Conservation (phyloP, 1,140 invertebrate species). For the Prorops nasuta region DNA sequence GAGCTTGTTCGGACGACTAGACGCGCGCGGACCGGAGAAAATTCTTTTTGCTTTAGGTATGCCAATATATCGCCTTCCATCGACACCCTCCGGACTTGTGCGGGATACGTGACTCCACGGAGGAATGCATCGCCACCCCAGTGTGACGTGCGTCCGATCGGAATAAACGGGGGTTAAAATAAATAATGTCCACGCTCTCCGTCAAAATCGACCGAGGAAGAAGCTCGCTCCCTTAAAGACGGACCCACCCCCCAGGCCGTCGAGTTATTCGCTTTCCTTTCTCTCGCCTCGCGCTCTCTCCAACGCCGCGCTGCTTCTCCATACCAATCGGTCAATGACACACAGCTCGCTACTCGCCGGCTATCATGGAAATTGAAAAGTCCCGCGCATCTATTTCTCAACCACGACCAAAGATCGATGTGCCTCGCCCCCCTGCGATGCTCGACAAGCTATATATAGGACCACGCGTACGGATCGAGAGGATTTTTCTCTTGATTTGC, state of each 20-base stretch:
- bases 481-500: not conserved
- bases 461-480: no score
- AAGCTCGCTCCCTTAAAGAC: not conserved
- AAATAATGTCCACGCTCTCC: conserved; percentile 41
- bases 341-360: not conserved
- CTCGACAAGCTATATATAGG: no score
- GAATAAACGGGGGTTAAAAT: conserved; percentile 32
- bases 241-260: not conserved
- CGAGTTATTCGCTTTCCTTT: no score
- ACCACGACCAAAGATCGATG: no score
- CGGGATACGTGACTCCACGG: conserved; percentile 48
- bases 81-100: conserved; percentile 34
- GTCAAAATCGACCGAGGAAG: conserved; percentile 31
- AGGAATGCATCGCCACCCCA: conserved; percentile 43
- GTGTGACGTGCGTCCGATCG: conserved; percentile 13
- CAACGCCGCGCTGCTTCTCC: not conserved
- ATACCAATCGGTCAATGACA: not conserved
- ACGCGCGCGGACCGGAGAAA: conserved; percentile 31
- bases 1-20: conserved; percentile 1
- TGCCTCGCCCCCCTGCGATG: no score
- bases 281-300: not conserved
- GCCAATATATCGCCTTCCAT: conserved; percentile 54
- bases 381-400: not conserved
- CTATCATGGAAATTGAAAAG: not conserved
- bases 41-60: conserved; percentile 56